A percentile compares a stretch with the other conserved stretches of the same genome.
Evolutionary conservation across 2,888 invertebrate species (phyloP).

Genomic region (Thelaira solivaga): DNA sequence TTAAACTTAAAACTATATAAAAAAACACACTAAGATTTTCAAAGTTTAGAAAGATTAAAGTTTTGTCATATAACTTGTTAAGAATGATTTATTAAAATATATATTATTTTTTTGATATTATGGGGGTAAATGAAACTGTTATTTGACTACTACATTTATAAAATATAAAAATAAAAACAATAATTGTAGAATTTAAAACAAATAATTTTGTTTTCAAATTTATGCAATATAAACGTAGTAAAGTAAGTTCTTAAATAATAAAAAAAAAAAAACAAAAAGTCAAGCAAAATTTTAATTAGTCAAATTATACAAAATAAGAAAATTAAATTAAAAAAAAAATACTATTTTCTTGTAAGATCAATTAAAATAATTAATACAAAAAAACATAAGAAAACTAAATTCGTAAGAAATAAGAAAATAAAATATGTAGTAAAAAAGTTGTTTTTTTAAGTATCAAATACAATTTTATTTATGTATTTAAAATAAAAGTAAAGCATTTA

Average conservation of each 20-base stretch:
- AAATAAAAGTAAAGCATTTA: too few relatives aligned
- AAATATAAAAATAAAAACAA: slow-evolving; percentile 18
- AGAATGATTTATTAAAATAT: slow-evolving; percentile 43
- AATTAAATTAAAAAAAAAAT: slow-evolving; percentile 46
- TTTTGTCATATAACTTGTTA: slow-evolving; percentile 19
- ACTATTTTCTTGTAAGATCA: slow-evolving; percentile 47
- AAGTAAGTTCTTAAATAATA: slow-evolving; percentile 3
- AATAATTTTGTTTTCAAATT: slow-evolving; percentile 13
- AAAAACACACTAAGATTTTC: slow-evolving; percentile 42
- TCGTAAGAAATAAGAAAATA: slow-evolving; percentile 38
- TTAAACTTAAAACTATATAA: slow-evolving; percentile 33
- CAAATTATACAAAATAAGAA: slow-evolving; percentile 36
- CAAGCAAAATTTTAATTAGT: slow-evolving; percentile 42
- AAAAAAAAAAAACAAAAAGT: slow-evolving; percentile 18
- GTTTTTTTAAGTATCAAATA: slow-evolving; percentile 28
- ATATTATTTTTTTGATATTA: neutral
- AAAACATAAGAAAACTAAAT: slow-evolving; percentile 53
- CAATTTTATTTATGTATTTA: slow-evolving; percentile 33
- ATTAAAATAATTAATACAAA: slow-evolving; percentile 8
- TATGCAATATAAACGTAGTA: too few relatives aligned
- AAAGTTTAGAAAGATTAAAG: neutral
- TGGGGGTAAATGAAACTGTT: too few relatives aligned
- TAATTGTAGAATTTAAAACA: slow-evolving; percentile 13
- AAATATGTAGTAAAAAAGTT: slow-evolving; percentile 14
- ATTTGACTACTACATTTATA: neutral